Base-by-base conservation (phyloP, 2,113 vertebrate genomes). In the Buteo buteo region DNA sequence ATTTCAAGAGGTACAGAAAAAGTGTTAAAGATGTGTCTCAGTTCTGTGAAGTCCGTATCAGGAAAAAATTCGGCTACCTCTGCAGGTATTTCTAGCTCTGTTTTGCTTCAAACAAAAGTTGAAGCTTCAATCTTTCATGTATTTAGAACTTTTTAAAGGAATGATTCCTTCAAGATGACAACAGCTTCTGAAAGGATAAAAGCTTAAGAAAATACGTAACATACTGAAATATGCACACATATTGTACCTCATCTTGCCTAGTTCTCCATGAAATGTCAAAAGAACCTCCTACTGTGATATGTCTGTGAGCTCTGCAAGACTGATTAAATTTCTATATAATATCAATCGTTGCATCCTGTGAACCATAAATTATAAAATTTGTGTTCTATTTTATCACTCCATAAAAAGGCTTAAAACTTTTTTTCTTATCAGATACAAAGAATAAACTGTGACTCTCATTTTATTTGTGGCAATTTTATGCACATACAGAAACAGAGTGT, bases 261-360 rank as follows among this genome's bases (percentile, higher is more conserved):
- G 96, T 73, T 98, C 91, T 96, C 98, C 98, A 98, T 98, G 98
- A 98, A 98, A 98, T 98, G 97, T 98, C 98, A 98, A 91, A 98
- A 98, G 96, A 96, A 96, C 96, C 97, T 98, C 98, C 98, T 97
- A 94, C 98, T 97, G 98, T 97, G 98, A 96, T 95, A 94, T 96
- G 96, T 97, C 97, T 97, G 93, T 94, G 94, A 97, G 96, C 94
- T 94, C 96, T 94, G 97, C 97, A 97, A 98, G 96, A 98, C 93
- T 98, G 98, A 98, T 98, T 98, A 98, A 97, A 97, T 97, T 98
- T 98, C 97, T 98, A 92, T 98, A 97, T 97, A 97, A 96, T 97
- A 96, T 65, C 89, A 97, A 97, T 98, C 65, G 89, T 96, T 98
- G 96, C 95, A 97, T 97, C 96, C 97, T 97, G 93, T 98, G 97